Evolutionary conservation across 2,888 invertebrate genomes (phyloP).

Genomic region (Mythimna lalbum): DNA sequence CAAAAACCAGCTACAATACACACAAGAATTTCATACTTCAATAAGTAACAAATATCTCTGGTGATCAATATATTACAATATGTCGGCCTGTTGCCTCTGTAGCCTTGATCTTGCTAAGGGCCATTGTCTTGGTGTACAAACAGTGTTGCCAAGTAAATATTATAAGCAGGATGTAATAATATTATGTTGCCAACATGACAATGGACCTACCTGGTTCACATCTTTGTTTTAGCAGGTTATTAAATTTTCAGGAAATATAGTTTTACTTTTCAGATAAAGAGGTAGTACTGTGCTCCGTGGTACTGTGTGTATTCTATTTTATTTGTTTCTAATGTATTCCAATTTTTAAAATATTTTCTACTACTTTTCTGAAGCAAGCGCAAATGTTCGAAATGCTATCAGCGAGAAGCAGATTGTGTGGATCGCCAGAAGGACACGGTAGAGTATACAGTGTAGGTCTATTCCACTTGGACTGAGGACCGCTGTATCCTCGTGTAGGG

Average conservation of each 20-base stretch:
- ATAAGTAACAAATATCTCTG: no score
- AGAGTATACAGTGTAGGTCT: no score
- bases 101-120: slow-evolving; percentile 47
- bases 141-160: slow-evolving; percentile 14
- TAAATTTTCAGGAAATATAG: not conserved
- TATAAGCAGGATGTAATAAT: slow-evolving; percentile 4
- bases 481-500: no score
- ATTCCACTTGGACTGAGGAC: no score
- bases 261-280: not conserved
- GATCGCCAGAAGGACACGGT: no score
- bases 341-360: no score
- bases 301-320: no score
- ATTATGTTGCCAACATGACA: not conserved
- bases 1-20: not conserved
- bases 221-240: not conserved
- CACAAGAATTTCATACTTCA: slow-evolving; percentile 6
- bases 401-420: no score
- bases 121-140: slow-evolving; percentile 38
- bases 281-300: not conserved
- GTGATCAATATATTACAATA: not conserved
- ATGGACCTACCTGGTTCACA: not conserved
- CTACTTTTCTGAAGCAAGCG: no score
- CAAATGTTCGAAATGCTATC: no score
- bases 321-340: no score
- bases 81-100: slow-evolving; percentile 15